These are phyloP conservation scores for Hartigia nigra DNA, from an alignment of 2,888 invertebrate genomes.

Conservation along the genomic window DNA sequence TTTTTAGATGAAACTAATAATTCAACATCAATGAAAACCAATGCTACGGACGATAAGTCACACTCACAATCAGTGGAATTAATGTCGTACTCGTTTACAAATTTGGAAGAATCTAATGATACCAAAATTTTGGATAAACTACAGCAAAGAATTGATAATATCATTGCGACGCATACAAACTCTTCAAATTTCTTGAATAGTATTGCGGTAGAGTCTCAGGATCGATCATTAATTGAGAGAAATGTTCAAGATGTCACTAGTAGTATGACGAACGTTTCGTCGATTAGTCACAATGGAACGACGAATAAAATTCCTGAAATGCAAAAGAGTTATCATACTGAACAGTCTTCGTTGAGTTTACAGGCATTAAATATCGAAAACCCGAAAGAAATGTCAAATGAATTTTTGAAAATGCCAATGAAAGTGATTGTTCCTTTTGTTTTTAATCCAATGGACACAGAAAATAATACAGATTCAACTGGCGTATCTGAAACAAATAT, in stretches of 20 bases:
- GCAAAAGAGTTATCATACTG: not conserved
- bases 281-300: not conserved
- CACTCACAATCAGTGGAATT: not conserved
- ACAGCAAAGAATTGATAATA: conserved; percentile 2
- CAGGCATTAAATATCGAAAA: not conserved
- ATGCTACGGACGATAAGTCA: not conserved
- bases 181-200: not conserved
- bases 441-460: not conserved
- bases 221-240: not conserved
- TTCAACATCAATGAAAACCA: not conserved
- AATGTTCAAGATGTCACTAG: not conserved
- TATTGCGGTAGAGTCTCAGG: not conserved
- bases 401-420: not conserved
- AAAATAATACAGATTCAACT: not conserved
- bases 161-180: not conserved
- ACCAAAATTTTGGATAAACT: not conserved
- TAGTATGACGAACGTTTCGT: not conserved
- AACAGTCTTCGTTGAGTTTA: not conserved
- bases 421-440: not conserved
- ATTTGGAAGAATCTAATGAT: not conserved
- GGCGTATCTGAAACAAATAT: not conserved
- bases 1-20: not conserved
- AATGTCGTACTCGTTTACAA: not conserved
- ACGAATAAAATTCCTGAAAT: not conserved
- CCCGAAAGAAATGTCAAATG: not conserved